Evolutionary conservation across 2,113 vertebrate genomes (phyloP).

Genomic region (Mus spicilegus): DNA sequence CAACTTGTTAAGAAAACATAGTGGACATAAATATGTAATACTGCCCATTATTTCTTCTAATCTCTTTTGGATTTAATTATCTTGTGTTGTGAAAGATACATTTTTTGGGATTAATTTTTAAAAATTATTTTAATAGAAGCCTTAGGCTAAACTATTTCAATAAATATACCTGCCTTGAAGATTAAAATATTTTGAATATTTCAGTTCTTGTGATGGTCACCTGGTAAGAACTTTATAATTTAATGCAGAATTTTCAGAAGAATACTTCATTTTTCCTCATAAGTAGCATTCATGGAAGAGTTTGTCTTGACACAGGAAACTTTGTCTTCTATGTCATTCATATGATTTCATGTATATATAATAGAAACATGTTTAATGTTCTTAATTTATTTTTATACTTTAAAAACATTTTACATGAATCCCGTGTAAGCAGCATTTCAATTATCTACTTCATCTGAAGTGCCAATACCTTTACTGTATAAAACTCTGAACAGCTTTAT

Average conservation of each 20-base stretch:
- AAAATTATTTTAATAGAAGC: background rate
- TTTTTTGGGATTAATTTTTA: background rate
- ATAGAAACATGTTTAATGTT: background rate
- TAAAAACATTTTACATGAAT: background rate
- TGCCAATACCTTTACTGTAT: background rate
- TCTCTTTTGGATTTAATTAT: background rate
- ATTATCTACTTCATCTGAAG: slow-evolving; percentile 44
- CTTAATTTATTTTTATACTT: background rate
- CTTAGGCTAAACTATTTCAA: background rate
- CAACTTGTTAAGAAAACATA: background rate
- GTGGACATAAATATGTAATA: background rate
- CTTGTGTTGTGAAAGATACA: background rate
- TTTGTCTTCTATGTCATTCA: slow-evolving; percentile 15
- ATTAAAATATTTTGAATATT: background rate
- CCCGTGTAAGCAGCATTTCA: background rate
- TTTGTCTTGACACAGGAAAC: background rate
- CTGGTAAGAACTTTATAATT: background rate
- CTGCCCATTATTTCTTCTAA: rapidly evolving
- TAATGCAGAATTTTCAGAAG: background rate
- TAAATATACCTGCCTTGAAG: background rate
- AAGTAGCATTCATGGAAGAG: background rate
- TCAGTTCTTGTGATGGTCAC: background rate
- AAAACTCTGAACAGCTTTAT: background rate
- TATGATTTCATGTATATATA: background rate
- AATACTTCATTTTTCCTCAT: background rate